Conservation (phyloP, 2,888 invertebrate species). For the Carterocephalus palaemon region DNA sequence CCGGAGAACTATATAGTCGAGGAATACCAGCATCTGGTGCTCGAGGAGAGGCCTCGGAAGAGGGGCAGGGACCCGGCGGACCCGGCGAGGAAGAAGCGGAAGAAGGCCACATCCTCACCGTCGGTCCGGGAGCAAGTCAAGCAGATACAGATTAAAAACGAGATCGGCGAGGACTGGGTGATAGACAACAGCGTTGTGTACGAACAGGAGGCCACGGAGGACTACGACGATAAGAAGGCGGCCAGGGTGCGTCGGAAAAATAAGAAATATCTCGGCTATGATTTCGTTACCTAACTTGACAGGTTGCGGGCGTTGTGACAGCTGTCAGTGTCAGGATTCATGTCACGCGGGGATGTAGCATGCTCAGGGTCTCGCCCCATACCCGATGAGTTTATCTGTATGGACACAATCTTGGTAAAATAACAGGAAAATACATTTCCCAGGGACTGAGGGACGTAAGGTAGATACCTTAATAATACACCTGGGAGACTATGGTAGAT, state of each 20-base stretch:
- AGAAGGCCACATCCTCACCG: constrained; percentile 42
- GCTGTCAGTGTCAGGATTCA: constrained; percentile 9
- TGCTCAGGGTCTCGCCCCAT: too few species aligned
- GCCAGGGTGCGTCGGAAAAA: constrained; percentile 68
- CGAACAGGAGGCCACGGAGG: constrained; percentile 53
- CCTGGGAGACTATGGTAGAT: too few species aligned
- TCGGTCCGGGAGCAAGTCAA: constrained; percentile 40
- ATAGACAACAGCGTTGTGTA: constrained; percentile 56
- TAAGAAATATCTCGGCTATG: constrained; percentile 70
- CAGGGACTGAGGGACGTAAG: too few species aligned
- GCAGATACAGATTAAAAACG: constrained; percentile 41
- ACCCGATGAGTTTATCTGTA: neutral
- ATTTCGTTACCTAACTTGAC: constrained; percentile 59
- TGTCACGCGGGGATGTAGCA: too few species aligned
- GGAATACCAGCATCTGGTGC: constrained; percentile 60
- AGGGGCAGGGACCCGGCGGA: constrained; percentile 42
- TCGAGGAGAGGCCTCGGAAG: constrained; percentile 60
- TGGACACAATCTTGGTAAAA: neutral
- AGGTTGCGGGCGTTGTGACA: constrained; percentile 1
- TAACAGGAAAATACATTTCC: too few species aligned
- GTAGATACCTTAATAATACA: too few species aligned
- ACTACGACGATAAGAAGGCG: constrained; percentile 61
- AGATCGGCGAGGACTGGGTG: constrained; percentile 58
- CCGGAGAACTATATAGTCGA: constrained; percentile 67
- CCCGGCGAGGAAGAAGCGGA: constrained; percentile 39